Evolutionary conservation across 1,140 invertebrate species (phyloP).

Genomic region (Nasonia giraulti): DNA sequence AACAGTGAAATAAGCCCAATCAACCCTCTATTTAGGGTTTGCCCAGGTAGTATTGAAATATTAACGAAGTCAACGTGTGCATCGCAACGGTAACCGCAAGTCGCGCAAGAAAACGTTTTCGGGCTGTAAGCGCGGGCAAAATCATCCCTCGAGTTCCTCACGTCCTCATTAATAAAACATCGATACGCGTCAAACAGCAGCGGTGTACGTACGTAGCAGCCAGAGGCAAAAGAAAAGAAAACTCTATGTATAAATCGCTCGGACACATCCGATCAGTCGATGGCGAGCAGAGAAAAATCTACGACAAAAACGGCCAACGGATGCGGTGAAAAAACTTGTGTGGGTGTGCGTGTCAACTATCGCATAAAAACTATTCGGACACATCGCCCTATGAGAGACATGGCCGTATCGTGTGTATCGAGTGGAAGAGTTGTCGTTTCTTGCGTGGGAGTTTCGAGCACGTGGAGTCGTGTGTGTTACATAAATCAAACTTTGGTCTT

Average conservation of each 20-base stretch:
- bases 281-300: too few species aligned
- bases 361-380: too few species aligned
- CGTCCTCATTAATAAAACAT: slow-evolving; percentile 25
- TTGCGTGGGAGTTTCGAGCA: too few species aligned
- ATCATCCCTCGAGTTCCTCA: not conserved
- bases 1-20: not conserved
- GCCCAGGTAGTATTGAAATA: not conserved
- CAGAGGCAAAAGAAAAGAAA: not conserved
- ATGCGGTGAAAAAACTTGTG: too few species aligned
- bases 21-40: not conserved
- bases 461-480: too few species aligned
- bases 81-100: not conserved
- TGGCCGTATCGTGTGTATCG: too few species aligned
- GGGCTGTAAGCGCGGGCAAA: not conserved
- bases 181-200: slow-evolving; percentile 6
- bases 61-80: not conserved
- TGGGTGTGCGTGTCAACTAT: too few species aligned
- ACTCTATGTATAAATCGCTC: not conserved
- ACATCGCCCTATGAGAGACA: too few species aligned
- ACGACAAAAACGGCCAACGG: too few species aligned
- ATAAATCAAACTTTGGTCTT: too few species aligned
- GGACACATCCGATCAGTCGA: not conserved
- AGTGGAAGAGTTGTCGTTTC: too few species aligned
- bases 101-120: not conserved
- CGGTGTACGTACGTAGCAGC: not conserved